Base-by-base conservation (phyloP, 2,797 vertebrate species). In the Poecilia velifera region DNA sequence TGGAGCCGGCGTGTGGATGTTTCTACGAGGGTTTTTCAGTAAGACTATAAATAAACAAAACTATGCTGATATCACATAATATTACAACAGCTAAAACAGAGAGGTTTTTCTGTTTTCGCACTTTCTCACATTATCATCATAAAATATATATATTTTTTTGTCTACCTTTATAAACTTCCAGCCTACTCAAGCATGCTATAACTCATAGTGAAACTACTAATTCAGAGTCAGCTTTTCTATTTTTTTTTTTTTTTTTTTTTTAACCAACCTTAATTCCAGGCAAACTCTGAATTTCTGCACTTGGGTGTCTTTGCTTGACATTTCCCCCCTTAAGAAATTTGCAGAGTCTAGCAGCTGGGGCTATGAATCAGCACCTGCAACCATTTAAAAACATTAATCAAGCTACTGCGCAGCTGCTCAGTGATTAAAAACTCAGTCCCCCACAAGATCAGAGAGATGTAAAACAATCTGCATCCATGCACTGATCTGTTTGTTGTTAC, bases 401-500 rank as follows among this genome's bases (percentile, higher is more conserved):
- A 79, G 57, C 72, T 64, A n/a, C 70, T 49, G 14, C 14, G 47
- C 47, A 41, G 72, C 57, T 71, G 51, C 14, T 64, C 43, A 66
- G 34, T 53, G 68, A 78, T 81, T 71, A n/a, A 79, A 82, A 79
- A 47, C 51, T 36, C 76, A 25, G 4, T 28, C 49, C 16, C 16
- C 28, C 41, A 70, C 64, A 64, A 34, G 16, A 76, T 75, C 53
- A 71, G 47, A 59, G 55, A 13, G 18, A 57, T 45, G 34, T 31
- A 25, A 39, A n/a, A 55, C 57, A 34, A 20, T 4, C 7, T 73
- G 47, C 41, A 2, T 71, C 53, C 59, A 53, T 76, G 62, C 73
- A 76, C 74, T 45, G 6, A 71, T 71, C 66, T 79, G 76, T 84
- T 82, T 87, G 86, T 85, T 84, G 53, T 89, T 88, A 72, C 76